Evolutionary conservation across 2,797 vertebrate genomes (phyloP).

Genomic region (Merluccius polli): DNA sequence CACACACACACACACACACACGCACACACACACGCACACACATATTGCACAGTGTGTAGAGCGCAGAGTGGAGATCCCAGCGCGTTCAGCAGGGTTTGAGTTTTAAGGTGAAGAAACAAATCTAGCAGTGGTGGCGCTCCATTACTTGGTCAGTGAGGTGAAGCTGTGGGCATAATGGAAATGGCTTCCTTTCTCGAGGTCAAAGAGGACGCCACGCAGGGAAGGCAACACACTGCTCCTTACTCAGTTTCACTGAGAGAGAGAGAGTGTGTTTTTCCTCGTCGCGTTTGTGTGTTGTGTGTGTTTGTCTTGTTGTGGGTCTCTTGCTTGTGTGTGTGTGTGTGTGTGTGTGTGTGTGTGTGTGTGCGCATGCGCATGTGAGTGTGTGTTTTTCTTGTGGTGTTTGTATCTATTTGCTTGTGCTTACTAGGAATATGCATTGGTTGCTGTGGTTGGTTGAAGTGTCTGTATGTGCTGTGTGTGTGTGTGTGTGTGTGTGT

Average conservation of each 20-base stretch:
- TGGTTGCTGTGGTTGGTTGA: no score
- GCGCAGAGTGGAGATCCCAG: constrained; percentile 20
- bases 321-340: no score
- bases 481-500: no score
- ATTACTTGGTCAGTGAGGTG: constrained; percentile 64
- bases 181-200: constrained; percentile 53
- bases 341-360: no score
- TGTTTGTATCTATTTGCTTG: no score
- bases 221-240: constrained; percentile 21
- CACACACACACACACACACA: no score
- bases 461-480: no score
- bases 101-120: constrained; percentile 56
- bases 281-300: constrained; percentile 4
- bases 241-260: neutral
- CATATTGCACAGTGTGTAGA: constrained; percentile 19
- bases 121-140: constrained; percentile 51
- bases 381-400: no score
- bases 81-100: neutral
- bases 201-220: constrained; percentile 45
- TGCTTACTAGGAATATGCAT: no score
- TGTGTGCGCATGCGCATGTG: no score
- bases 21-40: constrained; percentile 46
- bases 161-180: constrained; percentile 56
- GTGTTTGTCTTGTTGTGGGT: neutral
- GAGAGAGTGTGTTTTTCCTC: neutral